phyloP scores from a whole-genome alignment of 2,797 vertebrate species.

The Phalanger gymnotis region DNA sequence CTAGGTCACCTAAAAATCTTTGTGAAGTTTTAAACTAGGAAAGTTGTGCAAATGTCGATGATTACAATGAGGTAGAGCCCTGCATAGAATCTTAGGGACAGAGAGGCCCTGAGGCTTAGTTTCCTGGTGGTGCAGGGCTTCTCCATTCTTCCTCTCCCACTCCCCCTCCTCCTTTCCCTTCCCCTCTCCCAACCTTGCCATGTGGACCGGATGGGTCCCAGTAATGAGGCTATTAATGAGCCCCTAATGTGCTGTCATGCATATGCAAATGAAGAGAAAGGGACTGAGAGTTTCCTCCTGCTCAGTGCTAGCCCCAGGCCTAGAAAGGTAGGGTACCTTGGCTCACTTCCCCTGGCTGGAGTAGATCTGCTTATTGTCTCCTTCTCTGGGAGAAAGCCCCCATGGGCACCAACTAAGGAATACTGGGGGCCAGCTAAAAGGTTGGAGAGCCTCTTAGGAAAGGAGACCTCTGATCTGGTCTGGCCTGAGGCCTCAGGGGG shows the following conservation, averaged over 20 bases:
- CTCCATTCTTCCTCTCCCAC: neutral
- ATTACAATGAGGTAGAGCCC: neutral
- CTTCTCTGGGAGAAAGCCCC: neutral
- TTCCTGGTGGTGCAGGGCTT: neutral
- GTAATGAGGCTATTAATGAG: constrained; percentile 70
- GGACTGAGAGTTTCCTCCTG: neutral
- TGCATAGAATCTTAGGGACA: constrained; percentile 5
- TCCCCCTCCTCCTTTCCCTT: neutral
- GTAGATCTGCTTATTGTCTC: neutral
- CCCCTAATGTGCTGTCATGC: constrained; percentile 51
- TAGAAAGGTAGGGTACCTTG: neutral
- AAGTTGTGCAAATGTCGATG: neutral
- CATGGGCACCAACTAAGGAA: neutral
- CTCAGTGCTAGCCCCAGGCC: neutral
- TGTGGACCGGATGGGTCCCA: constrained; percentile 27
- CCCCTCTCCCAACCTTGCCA: neutral
- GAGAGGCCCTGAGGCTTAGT: neutral
- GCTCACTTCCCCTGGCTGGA: neutral
- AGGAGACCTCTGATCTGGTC: neutral
- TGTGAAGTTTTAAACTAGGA: neutral
- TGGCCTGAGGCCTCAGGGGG: constrained; percentile 31
- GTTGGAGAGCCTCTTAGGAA: neutral
- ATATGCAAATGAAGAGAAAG: constrained; percentile 52
- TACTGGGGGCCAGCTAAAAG: neutral
- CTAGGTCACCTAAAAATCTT: neutral